These are phyloP conservation scores for Oceanites oceanicus DNA, from an alignment of 2,113 vertebrate species.

Conservation along the genomic window DNA sequence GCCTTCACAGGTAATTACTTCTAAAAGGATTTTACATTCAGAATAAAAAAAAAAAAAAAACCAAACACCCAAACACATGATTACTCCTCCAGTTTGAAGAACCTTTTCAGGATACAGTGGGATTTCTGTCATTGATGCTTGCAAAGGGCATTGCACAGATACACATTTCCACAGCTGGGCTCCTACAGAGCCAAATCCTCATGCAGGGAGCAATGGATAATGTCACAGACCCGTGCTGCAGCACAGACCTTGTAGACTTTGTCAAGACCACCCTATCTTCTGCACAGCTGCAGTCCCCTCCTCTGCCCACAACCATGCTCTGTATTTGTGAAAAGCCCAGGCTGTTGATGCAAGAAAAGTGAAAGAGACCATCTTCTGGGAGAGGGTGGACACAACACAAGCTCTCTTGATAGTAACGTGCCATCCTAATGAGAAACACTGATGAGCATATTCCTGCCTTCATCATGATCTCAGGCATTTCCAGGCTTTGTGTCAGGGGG, in stretches of 20 bases:
- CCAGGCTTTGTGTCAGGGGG: neutral
- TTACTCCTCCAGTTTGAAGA: neutral
- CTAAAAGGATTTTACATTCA: neutral
- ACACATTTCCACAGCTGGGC: neutral
- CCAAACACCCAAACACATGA: neutral
- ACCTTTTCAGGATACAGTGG: neutral
- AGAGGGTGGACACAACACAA: neutral
- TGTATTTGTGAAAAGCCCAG: neutral
- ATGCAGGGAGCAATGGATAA: neutral
- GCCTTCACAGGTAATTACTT: neutral
- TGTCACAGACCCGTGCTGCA: fast-evolving
- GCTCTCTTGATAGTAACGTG: neutral
- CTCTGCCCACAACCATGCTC: neutral
- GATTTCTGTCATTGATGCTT: neutral
- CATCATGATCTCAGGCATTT: neutral
- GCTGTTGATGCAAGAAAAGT: neutral
- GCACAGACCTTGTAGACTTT: neutral
- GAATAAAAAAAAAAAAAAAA: neutral
- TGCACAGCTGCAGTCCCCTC: neutral
- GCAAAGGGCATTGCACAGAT: neutral
- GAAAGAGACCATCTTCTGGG: neutral
- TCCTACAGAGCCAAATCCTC: neutral
- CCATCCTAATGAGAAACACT: neutral
- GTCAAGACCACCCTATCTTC: neutral
- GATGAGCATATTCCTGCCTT: neutral